Evolutionary conservation across 1,140 invertebrate genomes (phyloP).

Genomic region (Oryzaephilus surinamensis): DNA sequence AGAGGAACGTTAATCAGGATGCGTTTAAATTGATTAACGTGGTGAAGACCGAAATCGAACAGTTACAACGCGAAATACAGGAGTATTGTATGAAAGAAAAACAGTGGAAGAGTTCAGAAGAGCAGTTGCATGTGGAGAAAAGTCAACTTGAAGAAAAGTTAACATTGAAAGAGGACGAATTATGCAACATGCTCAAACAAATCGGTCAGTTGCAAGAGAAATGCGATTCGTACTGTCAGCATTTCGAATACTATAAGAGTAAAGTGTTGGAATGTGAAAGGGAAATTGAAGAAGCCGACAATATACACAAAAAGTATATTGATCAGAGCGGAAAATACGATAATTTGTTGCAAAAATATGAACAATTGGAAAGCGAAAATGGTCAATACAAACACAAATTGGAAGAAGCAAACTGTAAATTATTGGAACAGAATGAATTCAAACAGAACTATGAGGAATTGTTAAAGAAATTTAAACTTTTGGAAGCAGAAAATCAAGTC

Average conservation of each 20-base stretch:
- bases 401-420: too few species aligned
- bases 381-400: too few species aligned
- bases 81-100: slow-evolving; percentile 14
- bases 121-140: too few species aligned
- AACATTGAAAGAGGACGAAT: too few species aligned
- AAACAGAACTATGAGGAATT: slow-evolving; percentile 23
- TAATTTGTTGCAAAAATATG: slow-evolving; percentile 24
- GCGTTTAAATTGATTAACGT: neutral
- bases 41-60: slow-evolving; percentile 5
- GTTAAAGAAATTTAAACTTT: slow-evolving; percentile 3
- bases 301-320: slow-evolving; percentile 29
- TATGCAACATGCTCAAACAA: too few species aligned
- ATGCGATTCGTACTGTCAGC: too few species aligned
- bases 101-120: too few species aligned
- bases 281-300: slow-evolving; percentile 20
- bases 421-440: slow-evolving; percentile 29
- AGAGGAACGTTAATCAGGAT: slow-evolving; percentile 19
- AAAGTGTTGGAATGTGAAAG: slow-evolving; percentile 12
- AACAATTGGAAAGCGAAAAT: too few species aligned
- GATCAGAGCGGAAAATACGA: slow-evolving; percentile 31
- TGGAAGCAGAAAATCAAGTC: slow-evolving; percentile 6
- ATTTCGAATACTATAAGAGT: slow-evolving; percentile 22
- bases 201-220: too few species aligned
- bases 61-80: slow-evolving; percentile 1
- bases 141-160: too few species aligned